Evolutionary conservation across 2,888 invertebrate species (phyloP).

Genomic region (Melikaiella ostensackeni): DNA sequence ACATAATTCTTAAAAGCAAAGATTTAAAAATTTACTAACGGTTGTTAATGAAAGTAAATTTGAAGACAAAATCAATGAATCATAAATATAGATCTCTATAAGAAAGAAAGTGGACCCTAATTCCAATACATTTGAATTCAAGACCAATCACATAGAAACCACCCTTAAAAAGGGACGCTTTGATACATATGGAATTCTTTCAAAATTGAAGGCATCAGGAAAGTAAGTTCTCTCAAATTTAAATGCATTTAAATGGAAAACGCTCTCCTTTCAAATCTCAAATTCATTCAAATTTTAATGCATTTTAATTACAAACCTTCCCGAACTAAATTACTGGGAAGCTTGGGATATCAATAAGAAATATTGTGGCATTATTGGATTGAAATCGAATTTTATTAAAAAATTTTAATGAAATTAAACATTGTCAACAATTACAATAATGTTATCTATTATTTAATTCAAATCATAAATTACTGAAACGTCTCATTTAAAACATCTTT

Average conservation of each 20-base stretch:
- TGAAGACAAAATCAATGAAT: neutral
- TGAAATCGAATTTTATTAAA: too few species aligned
- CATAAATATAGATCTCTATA: neutral
- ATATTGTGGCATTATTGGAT: too few species aligned
- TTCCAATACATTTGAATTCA: slow-evolving; percentile 7
- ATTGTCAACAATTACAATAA: neutral
- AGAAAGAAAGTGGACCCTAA: neutral
- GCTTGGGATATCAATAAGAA: neutral
- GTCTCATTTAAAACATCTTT: neutral
- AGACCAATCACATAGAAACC: neutral
- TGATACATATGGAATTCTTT: neutral
- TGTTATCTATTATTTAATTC: neutral
- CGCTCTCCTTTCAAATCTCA: neutral
- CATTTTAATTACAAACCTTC: neutral
- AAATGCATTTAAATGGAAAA: neutral
- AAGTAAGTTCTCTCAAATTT: neutral
- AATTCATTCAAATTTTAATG: neutral
- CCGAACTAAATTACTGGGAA: neutral
- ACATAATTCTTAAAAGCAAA: too few species aligned
- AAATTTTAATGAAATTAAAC: neutral
- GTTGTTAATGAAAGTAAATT: neutral
- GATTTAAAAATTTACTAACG: neutral
- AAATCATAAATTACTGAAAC: neutral
- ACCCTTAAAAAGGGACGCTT: neutral
- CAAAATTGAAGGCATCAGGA: neutral